These are phyloP conservation scores for Phyto melanocephala DNA, from an alignment of 2,888 invertebrate species.

Conservation along the genomic window DNA sequence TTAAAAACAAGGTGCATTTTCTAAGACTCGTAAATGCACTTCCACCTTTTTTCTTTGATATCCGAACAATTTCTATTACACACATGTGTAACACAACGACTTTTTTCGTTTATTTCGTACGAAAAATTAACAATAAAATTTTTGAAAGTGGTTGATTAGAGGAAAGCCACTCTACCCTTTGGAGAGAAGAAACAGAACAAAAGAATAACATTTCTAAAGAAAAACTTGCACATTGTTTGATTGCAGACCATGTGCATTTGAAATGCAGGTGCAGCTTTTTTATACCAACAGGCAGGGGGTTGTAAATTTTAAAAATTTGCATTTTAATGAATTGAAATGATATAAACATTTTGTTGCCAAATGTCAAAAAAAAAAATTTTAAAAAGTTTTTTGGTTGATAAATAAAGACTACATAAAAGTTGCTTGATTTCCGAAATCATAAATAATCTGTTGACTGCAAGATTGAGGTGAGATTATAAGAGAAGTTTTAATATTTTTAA, in stretches of 20 bases:
- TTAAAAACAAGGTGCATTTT: conserved; percentile 37
- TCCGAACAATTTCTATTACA: conserved; percentile 5
- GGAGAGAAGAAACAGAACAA: too few relatives aligned
- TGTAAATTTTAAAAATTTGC: conserved; percentile 18
- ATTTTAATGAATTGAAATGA: conserved; percentile 34
- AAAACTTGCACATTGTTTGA: neutral
- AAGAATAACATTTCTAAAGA: neutral
- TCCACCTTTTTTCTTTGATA: too few relatives aligned
- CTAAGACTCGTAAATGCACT: conserved; percentile 19
- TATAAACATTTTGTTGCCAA: neutral
- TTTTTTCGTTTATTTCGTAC: neutral
- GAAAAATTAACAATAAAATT: neutral
- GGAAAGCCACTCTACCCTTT: conserved; percentile 25
- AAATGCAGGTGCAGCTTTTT: conserved; percentile 59
- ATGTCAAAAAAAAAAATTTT: conserved; percentile 6
- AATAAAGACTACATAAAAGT: conserved; percentile 12
- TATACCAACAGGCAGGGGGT: neutral
- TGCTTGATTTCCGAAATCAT: neutral
- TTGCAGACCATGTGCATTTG: conserved; percentile 28
- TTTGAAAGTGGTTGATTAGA: conserved; percentile 23
- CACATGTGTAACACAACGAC: conserved; percentile 7
- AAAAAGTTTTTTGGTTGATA: neutral
- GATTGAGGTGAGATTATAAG: too few relatives aligned
- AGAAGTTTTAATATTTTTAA: too few relatives aligned
- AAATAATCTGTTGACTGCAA: too few relatives aligned